Percentiles rank a stretch among this genome's conserved stretches.
Evolutionary conservation across 2,888 invertebrate species (phyloP).

Genomic region (Pomacea canaliculata): DNA sequence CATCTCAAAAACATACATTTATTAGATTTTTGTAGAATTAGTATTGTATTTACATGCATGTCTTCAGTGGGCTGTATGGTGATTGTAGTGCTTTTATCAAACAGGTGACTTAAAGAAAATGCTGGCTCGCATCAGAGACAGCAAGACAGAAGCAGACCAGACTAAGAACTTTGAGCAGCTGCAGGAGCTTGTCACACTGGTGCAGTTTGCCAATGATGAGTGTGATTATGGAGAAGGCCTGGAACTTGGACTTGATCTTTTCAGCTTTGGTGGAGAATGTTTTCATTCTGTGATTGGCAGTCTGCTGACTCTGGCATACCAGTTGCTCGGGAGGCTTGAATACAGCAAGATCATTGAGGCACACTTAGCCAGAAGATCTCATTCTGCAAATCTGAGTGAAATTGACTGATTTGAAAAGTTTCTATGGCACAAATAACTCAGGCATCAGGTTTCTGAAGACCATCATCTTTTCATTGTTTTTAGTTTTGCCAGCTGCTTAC

Average conservation of each 20-base stretch:
- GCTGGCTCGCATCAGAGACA: slow-evolving; percentile 75
- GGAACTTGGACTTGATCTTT: slow-evolving; percentile 88
- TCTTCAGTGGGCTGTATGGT: too few species aligned
- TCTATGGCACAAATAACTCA: too few species aligned
- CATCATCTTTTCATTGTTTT: too few species aligned
- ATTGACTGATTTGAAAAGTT: slow-evolving; percentile 32
- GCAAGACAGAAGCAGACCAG: slow-evolving; percentile 74
- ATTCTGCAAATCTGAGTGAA: slow-evolving; percentile 44
- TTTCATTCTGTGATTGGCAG: slow-evolving; percentile 78
- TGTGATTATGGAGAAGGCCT: slow-evolving; percentile 94
- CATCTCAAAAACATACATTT: too few species aligned
- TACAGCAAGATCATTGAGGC: slow-evolving; percentile 82
- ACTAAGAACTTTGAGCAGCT: slow-evolving; percentile 78
- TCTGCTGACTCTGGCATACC: slow-evolving; percentile 82
- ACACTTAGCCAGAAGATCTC: slow-evolving; percentile 80
- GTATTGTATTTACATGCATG: too few species aligned
- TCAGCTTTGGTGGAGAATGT: slow-evolving; percentile 78
- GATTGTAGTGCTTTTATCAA: background rate
- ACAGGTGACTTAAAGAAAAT: slow-evolving; percentile 79
- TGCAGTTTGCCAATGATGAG: slow-evolving; percentile 92
- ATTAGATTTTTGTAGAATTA: too few species aligned
- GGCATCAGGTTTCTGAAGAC: too few species aligned
- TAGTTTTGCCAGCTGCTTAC: too few species aligned
- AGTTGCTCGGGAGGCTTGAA: slow-evolving; percentile 79
- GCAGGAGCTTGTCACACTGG: slow-evolving; percentile 85